A percentile compares a stretch with the other conserved stretches of the same genome.
Conservation (phyloP, 64 coral and sea anemone species). For the Orbicella faveolata region DNA sequence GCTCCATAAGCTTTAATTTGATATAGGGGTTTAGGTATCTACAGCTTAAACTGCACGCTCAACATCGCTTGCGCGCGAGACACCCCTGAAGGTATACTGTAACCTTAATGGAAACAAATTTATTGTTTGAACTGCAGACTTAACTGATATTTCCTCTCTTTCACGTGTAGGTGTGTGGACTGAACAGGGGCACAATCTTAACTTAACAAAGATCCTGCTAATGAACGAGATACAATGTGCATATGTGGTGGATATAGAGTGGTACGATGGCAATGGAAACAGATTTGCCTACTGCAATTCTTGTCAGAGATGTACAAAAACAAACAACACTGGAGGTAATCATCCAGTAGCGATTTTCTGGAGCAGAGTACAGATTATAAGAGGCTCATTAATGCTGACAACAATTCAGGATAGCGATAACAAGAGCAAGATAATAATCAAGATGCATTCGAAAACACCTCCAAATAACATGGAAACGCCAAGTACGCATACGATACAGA, state of each 20-base stretch:
- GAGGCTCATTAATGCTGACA: not conserved
- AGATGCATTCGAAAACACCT: too few relatives aligned
- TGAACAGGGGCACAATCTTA: not conserved
- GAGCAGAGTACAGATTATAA: not conserved
- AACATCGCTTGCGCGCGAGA: too few relatives aligned
- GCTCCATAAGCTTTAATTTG: too few relatives aligned
- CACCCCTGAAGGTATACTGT: too few relatives aligned
- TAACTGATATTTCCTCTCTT: not conserved
- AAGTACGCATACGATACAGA: not conserved
- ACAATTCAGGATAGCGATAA: not conserved
- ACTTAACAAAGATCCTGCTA: not conserved
- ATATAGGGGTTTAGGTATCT: too few relatives aligned
- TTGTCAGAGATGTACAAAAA: not conserved
- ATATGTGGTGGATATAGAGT: not conserved
- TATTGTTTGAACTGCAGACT: not conserved
- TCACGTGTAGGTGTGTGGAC: not conserved
- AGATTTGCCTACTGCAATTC: not conserved
- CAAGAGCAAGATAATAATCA: not conserved
- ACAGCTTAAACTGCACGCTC: too few relatives aligned
- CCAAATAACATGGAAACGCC: not conserved
- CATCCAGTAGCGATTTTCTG: not conserved
- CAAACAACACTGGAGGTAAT: not conserved
- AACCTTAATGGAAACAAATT: too few relatives aligned
- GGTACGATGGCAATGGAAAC: not conserved
- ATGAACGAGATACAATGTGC: not conserved